Evolutionary conservation across 2,888 invertebrate species (phyloP).

Genomic region (Diaperis boleti): DNA sequence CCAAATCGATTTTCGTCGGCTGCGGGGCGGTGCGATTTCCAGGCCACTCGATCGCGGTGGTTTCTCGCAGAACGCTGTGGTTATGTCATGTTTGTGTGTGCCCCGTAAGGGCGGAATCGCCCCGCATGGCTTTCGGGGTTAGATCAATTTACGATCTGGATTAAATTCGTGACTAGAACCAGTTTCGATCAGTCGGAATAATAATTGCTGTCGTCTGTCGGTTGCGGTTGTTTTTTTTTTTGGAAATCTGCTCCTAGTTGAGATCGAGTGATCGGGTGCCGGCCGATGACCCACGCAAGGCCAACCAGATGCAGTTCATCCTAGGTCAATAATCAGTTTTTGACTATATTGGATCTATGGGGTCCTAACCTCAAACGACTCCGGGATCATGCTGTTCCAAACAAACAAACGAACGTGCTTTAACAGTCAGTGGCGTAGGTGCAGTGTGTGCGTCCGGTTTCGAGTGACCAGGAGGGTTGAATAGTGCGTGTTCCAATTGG

Average conservation of each 20-base stretch:
- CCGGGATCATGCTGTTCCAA: constrained; percentile 8
- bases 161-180: constrained; percentile 2
- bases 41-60: constrained; percentile 17
- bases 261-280: constrained; percentile 36
- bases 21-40: constrained; percentile 18
- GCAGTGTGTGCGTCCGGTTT: too few species aligned
- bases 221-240: constrained; percentile 8
- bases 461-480: too few species aligned
- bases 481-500: too few species aligned
- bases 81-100: too few species aligned
- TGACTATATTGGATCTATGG: constrained; percentile 24
- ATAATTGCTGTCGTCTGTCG: not conserved
- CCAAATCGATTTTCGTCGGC: not conserved
- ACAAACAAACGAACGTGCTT: constrained; percentile 35
- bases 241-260: not conserved
- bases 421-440: too few species aligned
- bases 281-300: constrained; percentile 53
- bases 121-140: too few species aligned
- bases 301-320: constrained; percentile 51
- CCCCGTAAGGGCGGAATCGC: too few species aligned
- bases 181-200: constrained; percentile 2
- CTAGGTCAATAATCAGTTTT: constrained; percentile 43
- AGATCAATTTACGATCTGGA: not conserved
- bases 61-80: not conserved
- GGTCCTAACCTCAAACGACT: constrained; percentile 27